Evolutionary conservation across 1,140 invertebrate species (phyloP).

Genomic region (Zelostemma sp.): DNA sequence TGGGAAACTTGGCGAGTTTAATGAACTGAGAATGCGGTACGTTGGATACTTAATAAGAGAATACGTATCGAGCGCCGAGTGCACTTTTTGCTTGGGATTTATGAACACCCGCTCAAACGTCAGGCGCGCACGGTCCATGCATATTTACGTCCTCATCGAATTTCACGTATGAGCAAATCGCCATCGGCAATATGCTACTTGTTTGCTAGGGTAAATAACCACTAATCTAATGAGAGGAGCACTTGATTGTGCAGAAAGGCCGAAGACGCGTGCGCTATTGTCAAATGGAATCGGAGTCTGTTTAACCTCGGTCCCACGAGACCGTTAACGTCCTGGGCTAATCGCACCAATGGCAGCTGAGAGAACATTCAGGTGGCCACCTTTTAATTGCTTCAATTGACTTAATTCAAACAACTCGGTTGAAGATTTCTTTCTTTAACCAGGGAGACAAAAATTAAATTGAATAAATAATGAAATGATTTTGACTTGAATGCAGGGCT

Average conservation of each 20-base stretch:
- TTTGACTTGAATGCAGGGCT: no score
- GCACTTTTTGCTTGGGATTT: slow-evolving; percentile 3
- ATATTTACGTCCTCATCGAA: slow-evolving; percentile 37
- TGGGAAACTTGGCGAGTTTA: slow-evolving; percentile 25
- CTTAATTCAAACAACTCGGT: not conserved
- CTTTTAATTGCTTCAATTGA: not conserved
- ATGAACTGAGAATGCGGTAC: slow-evolving; percentile 31
- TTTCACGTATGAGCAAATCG: slow-evolving; percentile 32
- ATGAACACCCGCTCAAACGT: slow-evolving; percentile 1
- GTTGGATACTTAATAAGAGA: slow-evolving; percentile 21
- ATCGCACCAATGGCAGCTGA: not conserved
- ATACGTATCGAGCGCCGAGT: slow-evolving; percentile 7
- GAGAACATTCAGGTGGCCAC: not conserved
- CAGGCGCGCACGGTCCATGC: slow-evolving; percentile 1
- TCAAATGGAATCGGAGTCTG: slow-evolving; percentile 16
- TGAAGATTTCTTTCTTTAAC: no score
- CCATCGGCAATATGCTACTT: slow-evolving; percentile 46
- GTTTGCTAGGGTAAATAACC: slow-evolving; percentile 42
- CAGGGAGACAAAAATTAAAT: no score
- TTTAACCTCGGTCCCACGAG: slow-evolving; percentile 14
- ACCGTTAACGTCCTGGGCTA: not conserved
- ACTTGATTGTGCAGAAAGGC: slow-evolving; percentile 51
- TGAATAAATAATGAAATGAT: no score
- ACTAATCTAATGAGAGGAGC: slow-evolving; percentile 39
- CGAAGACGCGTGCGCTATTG: slow-evolving; percentile 50